Conservation (phyloP, 2,888 invertebrate species). For the Acrobasis suavella region DNA sequence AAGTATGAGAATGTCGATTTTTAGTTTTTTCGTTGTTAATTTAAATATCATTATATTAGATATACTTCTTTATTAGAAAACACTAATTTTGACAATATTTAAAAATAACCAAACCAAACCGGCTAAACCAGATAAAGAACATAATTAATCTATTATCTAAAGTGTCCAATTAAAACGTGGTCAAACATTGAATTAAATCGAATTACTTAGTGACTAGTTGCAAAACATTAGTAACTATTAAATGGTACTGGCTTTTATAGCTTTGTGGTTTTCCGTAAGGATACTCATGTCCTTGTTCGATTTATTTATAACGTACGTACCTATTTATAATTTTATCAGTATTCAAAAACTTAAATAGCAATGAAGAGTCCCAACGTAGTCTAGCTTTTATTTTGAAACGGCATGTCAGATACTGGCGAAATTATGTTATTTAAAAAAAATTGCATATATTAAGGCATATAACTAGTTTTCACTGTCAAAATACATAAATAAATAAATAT, state of each 20-base stretch:
- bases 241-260: constrained; percentile 28
- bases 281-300: constrained; percentile 29
- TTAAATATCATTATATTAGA: too few relatives aligned
- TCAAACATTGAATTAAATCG: constrained; percentile 15
- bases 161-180: constrained; percentile 5
- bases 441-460: too few relatives aligned
- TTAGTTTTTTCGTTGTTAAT: too few relatives aligned
- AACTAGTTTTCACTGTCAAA: too few relatives aligned
- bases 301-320: constrained; percentile 1
- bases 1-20: too few relatives aligned
- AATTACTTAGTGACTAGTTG: neutral
- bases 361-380: too few relatives aligned
- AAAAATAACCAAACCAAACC: neutral
- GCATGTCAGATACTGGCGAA: too few relatives aligned
- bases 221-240: constrained; percentile 14
- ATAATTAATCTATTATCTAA: constrained; percentile 13
- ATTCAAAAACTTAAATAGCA: neutral
- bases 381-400: too few relatives aligned
- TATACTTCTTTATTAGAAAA: too few relatives aligned
- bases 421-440: too few relatives aligned
- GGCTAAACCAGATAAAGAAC: neutral
- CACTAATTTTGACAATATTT: too few relatives aligned
- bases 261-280: constrained; percentile 35
- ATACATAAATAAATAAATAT: too few relatives aligned
- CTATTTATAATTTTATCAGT: neutral